A percentile compares a stretch with the other conserved stretches of the same genome.
Evolutionary conservation across 2,888 invertebrate species (phyloP).

Genomic region (Pristionchus entomophagus): DNA sequence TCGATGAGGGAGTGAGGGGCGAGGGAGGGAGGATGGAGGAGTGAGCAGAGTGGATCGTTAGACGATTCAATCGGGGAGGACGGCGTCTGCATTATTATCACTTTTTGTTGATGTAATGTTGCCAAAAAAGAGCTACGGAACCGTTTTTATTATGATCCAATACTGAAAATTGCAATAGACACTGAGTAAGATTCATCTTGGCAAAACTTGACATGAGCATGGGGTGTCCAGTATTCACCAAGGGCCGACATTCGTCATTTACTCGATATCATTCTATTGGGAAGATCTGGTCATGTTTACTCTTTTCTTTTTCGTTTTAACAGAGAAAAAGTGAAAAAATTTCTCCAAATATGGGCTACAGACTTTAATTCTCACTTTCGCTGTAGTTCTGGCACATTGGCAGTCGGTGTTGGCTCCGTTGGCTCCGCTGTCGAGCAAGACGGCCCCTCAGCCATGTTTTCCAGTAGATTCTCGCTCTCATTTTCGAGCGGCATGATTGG

Average conservation of each 20-base stretch:
- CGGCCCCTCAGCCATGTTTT: conserved; percentile 12
- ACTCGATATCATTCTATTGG: no score
- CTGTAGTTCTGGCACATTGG: background rate
- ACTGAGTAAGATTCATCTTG: no score
- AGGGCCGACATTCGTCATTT: no score
- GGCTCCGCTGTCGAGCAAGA: background rate
- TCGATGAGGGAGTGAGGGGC: conserved; percentile 18
- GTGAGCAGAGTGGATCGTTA: conserved; percentile 7
- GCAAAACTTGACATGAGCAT: no score
- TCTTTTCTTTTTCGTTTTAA: background rate
- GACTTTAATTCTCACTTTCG: conserved; percentile 15
- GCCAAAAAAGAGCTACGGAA: no score
- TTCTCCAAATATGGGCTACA: no score
- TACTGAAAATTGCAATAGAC: no score
- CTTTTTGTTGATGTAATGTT: no score
- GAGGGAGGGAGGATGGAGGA: conserved; percentile 38
- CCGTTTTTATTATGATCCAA: no score
- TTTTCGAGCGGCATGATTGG: conserved; percentile 29
- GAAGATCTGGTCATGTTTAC: no score
- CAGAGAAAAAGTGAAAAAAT: no score
- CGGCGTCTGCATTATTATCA: background rate
- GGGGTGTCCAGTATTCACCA: no score
- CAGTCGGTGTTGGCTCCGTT: background rate
- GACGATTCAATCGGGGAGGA: background rate
- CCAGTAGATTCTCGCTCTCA: conserved; percentile 16